Base-by-base conservation (phyloP, 53 echinoderm and acorn worm species). In the Stichopus horrens region DNA sequence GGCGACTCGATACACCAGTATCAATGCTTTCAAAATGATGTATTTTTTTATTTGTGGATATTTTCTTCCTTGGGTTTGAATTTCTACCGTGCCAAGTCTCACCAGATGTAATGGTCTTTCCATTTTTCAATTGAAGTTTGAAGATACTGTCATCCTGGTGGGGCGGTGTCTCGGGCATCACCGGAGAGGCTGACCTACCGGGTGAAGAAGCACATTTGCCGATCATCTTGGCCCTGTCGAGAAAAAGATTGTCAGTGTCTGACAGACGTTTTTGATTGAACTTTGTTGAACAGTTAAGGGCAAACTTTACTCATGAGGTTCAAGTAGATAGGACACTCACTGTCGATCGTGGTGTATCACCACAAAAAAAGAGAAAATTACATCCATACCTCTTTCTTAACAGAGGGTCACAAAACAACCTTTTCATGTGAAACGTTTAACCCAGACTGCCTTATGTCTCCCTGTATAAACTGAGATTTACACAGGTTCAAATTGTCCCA, bases 151-250 rank as follows among this genome's bases (percentile, higher is more conserved):
- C 87, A 55, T 87, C 87, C 53, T 87, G 87, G 20, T 75, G 87
- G 21, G 87, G 87, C 0, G 87, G 87, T 56, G 87, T 87, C 4
- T 87, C 87, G 4, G 87, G 87, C 87, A 87, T 74, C 75, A 87
- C 87, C 4, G 75, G 87, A 7, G 87, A 87, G 19, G 8, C 74
- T 53, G 53, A 63, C 76, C 54, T 56, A 66, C 82, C 63, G 10
- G 58, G 92, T 73, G 5, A 92, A 5, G 57, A 22, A 74, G 76
- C 67, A 13, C 53, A 9, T 19, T 58, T 74, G 55, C 87, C 87
- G 5, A 55, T 79, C 92, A 92, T 92, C 57, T 88, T 93, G n/a
- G 95, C 95, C 54, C 95, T 95, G 59, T 71, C 10, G 4, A 73
- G 1, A 60, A 73, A 74, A 88, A 54, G 55, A 23, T 16, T 75